Evolutionary conservation across 1,140 invertebrate genomes (phyloP).

Genomic region (Geopemphigus sp.): DNA sequence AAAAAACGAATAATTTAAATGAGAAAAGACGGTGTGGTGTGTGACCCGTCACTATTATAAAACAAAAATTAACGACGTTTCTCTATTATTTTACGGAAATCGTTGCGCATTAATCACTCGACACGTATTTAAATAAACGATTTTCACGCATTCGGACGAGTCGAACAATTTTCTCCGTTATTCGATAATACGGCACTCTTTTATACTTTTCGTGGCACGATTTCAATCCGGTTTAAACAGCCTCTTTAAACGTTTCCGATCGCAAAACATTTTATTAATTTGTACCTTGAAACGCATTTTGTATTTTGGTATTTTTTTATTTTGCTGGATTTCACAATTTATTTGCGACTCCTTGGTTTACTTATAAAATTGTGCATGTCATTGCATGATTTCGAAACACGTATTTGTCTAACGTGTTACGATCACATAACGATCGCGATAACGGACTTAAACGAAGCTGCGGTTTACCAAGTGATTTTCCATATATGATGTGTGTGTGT

Average conservation of each 20-base stretch:
- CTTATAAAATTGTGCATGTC: constrained; percentile 37
- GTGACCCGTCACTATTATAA: too few species aligned
- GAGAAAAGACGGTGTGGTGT: too few species aligned
- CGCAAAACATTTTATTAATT: not conserved
- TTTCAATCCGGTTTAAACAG: constrained; percentile 4
- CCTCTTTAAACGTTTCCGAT: not conserved
- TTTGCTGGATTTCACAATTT: constrained; percentile 25
- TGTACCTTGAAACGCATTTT: constrained; percentile 22
- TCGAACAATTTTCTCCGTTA: not conserved
- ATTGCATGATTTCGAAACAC: constrained; percentile 27
- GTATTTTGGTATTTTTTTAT: constrained; percentile 4
- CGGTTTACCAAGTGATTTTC: constrained; percentile 11
- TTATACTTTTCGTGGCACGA: not conserved
- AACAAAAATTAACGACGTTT: too few species aligned
- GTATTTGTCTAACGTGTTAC: constrained; percentile 7
- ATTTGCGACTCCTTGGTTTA: constrained; percentile 11
- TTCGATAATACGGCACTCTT: not conserved
- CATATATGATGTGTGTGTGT: too few species aligned
- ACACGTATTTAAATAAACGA: too few species aligned
- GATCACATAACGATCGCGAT: not conserved
- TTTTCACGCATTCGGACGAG: too few species aligned
- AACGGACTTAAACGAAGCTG: constrained; percentile 21
- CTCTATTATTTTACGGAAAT: not conserved
- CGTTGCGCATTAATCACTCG: not conserved
- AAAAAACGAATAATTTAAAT: too few species aligned